Base-by-base conservation (phyloP, 53 echinoderm and acorn worm genomes). In the Luidia sarsii region DNA sequence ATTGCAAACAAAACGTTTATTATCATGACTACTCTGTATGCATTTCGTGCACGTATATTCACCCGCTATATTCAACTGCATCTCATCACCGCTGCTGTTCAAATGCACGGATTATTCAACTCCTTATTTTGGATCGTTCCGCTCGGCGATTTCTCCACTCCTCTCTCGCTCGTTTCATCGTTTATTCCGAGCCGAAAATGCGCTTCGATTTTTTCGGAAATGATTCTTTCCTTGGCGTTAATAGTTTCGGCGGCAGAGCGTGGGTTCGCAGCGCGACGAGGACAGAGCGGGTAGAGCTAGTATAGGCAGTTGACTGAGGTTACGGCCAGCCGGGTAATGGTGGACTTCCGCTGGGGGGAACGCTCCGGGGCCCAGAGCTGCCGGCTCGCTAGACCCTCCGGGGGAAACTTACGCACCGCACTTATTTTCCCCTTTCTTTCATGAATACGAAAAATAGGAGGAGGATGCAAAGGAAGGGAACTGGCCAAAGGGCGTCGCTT, bases 171-270 rank as follows among this genome's bases (percentile, higher is more conserved):
- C 6, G 41, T 41, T 41, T 41, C n/a, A 41, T 41, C 6, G 6
- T 41, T 41, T 41, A 7, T 41, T 41, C 41, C 18, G 33, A 27
- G 29, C 15, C 1, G 25, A 62, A 29, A 27, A 23, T 32, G 31
- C 62, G 62, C 52, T 70, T 70, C 51, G 70, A 70, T 70, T 70
- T 70, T 70, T 70, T 70, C 70, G 70, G 70, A 70, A 70, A 70
- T 70, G 70, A 52, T 51, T 70, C 34, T 30, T 70, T 52, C 70
- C 70, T 43, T 51, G 50, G 52, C 1, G 33, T 48, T 51, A 48
- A 50, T 69, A 30, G 49, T 69, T 69, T 37, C 38, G 69, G 69
- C 69, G 69, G 69, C 69, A 48, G 29, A 24, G 7, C 21, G 18
- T 7, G 24, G 16, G 18, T 52, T 20, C 4, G 8, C 18, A 9